A percentile compares a stretch with the other conserved stretches of the same genome.
phyloP scores from a whole-genome alignment of 2,888 invertebrate genomes.

The Exocentrus adspersus region DNA sequence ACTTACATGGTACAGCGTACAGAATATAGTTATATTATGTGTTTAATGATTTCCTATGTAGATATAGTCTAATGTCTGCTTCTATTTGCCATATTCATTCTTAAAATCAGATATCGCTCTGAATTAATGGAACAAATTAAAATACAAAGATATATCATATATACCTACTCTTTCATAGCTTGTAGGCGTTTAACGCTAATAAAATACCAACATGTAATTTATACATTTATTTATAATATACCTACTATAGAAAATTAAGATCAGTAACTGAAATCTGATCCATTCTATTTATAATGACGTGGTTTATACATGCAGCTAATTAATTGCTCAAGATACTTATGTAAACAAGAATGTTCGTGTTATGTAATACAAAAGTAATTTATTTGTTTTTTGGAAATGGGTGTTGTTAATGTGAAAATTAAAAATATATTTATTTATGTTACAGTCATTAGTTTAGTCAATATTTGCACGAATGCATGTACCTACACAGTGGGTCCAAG shows the following conservation, averaged over 20 bases:
- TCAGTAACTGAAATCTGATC: background rate
- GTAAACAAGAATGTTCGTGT: no score
- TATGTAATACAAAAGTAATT: no score
- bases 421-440: no score
- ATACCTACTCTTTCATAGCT: background rate
- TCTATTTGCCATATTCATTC: background rate
- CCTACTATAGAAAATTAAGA: slow-evolving; percentile 7
- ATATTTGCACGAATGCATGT: no score
- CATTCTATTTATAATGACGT: background rate
- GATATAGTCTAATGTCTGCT: background rate
- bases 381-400: no score
- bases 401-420: no score
- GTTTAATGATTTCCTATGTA: background rate
- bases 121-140: slow-evolving; percentile 1
- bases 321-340: slow-evolving; percentile 24
- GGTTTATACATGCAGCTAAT: slow-evolving; percentile 9
- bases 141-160: background rate
- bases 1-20: no score
- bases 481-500: no score
- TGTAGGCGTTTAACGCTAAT: background rate
- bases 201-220: slow-evolving; percentile 10
- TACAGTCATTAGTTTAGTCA: no score
- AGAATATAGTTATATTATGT: no score
- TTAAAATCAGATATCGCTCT: slow-evolving; percentile 1
- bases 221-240: background rate